Conservation (phyloP, 2,888 invertebrate genomes). For the Aphidius colemani region DNA sequence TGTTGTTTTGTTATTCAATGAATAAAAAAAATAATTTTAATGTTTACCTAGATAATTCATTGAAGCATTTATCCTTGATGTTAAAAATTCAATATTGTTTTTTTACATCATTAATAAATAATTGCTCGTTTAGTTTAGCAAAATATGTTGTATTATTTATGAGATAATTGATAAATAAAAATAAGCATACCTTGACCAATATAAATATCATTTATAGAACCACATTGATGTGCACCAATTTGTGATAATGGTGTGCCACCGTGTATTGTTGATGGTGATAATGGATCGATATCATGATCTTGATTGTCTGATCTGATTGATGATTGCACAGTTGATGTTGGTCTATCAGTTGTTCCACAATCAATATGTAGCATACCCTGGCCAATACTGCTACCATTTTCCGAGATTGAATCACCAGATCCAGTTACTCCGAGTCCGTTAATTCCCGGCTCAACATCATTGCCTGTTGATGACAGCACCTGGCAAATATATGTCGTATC, state of each 20-base stretch:
- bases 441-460: constrained; percentile 61
- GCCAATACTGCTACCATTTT: constrained; percentile 44
- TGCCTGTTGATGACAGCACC: constrained; percentile 64
- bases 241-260: constrained; percentile 87
- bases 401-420: constrained; percentile 53
- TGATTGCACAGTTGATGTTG: constrained; percentile 52
- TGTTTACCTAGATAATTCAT: too few relatives aligned
- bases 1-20: too few relatives aligned
- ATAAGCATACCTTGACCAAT: constrained; percentile 59
- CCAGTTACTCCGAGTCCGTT: constrained; percentile 61
- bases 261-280: constrained; percentile 67
- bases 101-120: too few relatives aligned
- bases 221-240: constrained; percentile 76
- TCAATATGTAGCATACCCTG: constrained; percentile 48
- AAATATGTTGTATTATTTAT: too few relatives aligned
- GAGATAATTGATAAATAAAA: too few relatives aligned
- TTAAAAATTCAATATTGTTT: too few relatives aligned
- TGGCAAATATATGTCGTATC: constrained; percentile 62
- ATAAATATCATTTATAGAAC: constrained; percentile 62
- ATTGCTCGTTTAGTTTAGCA: too few relatives aligned
- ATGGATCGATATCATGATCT: constrained; percentile 48
- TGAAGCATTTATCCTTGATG: too few relatives aligned
- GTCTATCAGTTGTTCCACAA: constrained; percentile 48
- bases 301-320: constrained; percentile 53
- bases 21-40: too few relatives aligned